These are phyloP conservation scores for Bubo scandiacus DNA, from an alignment of 2,113 vertebrate genomes.

Conservation along the genomic window DNA sequence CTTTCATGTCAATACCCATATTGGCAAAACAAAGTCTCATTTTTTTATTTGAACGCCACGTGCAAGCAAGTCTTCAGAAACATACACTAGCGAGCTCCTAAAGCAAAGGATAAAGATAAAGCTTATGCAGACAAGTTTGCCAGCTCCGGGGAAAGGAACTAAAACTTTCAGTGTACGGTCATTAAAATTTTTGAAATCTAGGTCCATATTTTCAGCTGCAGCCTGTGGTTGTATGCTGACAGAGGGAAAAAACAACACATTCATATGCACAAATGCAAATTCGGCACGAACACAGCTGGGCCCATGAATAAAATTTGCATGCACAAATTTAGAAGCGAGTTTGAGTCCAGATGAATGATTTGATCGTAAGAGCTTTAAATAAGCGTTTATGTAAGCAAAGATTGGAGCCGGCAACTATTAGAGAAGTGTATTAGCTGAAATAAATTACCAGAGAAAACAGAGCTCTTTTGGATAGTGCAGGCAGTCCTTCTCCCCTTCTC, in stretches of 20 bases:
- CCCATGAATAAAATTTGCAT: constrained; percentile 72
- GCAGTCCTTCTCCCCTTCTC: constrained; percentile 23
- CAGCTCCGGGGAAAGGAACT: constrained; percentile 25
- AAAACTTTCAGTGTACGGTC: constrained; percentile 55
- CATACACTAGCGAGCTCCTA: neutral
- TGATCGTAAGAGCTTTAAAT: constrained; percentile 69
- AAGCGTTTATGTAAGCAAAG: constrained; percentile 69
- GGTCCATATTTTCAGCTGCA: constrained; percentile 71
- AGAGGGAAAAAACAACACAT: constrained; percentile 69
- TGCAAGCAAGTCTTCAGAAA: constrained; percentile 29
- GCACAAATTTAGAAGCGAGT: constrained; percentile 65
- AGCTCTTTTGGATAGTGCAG: neutral
- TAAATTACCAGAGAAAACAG: constrained; percentile 65
- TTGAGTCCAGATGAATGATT: constrained; percentile 71
- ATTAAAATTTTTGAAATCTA: constrained; percentile 69
- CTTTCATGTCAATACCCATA: constrained; percentile 40
- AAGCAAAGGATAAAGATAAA: constrained; percentile 26
- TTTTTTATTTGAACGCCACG: constrained; percentile 6
- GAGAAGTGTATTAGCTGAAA: constrained; percentile 61
- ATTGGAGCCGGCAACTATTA: constrained; percentile 57
- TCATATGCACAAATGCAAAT: constrained; percentile 72
- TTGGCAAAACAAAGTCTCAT: constrained; percentile 69
- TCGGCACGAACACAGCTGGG: constrained; percentile 68
- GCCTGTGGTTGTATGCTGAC: constrained; percentile 68
- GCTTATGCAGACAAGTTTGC: constrained; percentile 51